phyloP scores from a whole-genome alignment of 2,113 vertebrate species.

The Egretta garzetta region DNA sequence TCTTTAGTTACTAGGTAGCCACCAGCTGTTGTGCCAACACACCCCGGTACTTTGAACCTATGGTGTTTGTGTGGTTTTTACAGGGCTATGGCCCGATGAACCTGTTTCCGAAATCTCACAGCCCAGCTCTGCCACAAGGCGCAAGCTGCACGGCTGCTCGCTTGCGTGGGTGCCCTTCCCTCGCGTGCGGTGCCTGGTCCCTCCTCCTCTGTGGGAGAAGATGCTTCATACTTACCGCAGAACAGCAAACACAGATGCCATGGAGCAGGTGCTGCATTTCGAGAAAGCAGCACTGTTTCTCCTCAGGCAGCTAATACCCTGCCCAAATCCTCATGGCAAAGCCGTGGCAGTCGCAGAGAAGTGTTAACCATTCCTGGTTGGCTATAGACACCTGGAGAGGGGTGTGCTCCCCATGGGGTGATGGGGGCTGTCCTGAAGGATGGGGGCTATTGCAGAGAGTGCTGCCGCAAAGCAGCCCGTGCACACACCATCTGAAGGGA shows the following conservation, averaged over 20 bases:
- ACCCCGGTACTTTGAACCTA: not conserved
- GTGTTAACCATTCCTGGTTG: not conserved
- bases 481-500: not conserved
- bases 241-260: not conserved
- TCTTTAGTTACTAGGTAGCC: not conserved
- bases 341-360: not conserved
- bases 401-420: not conserved
- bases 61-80: not conserved
- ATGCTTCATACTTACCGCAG: not conserved
- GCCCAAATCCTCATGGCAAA: not conserved
- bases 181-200: fast-evolving
- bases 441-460: not conserved
- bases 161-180: not conserved
- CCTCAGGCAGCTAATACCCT: not conserved
- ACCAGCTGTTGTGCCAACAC: not conserved
- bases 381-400: not conserved
- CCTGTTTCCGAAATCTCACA: not conserved
- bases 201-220: not conserved
- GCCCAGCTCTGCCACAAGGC: fast-evolving
- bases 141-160: fast-evolving
- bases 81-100: not conserved
- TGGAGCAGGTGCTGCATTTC: not conserved
- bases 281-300: not conserved
- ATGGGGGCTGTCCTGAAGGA: not conserved
- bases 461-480: not conserved